Percentiles rank a stretch among this genome's conserved stretches.
Evolutionary conservation across 2,888 invertebrate species (phyloP).

Genomic region (Microctonus aethiopoides): DNA sequence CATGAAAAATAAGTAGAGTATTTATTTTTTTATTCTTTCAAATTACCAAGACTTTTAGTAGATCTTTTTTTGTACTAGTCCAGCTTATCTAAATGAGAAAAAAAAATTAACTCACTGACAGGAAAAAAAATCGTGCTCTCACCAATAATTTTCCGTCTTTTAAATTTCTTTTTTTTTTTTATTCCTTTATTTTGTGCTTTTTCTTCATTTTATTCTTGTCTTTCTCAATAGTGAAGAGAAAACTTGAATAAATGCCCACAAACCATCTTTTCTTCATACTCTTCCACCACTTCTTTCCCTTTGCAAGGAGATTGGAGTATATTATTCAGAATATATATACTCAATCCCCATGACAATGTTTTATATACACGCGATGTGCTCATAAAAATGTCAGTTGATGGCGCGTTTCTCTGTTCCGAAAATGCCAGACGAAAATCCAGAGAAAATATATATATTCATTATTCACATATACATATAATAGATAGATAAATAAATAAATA

Average conservation of each 20-base stretch:
- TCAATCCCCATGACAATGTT: constrained; percentile 9
- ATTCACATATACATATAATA: neutral
- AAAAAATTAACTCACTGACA: neutral
- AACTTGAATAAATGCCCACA: neutral
- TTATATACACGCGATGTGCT: constrained; percentile 38
- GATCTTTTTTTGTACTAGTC: neutral
- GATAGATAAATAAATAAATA: neutral
- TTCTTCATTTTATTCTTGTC: neutral
- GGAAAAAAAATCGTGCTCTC: neutral
- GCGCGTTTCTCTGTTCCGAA: constrained; percentile 23
- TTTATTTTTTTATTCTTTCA: neutral
- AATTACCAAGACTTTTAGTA: neutral
- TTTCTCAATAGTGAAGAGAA: neutral
- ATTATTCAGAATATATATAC: constrained; percentile 4
- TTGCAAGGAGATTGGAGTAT: neutral
- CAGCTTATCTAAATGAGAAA: neutral
- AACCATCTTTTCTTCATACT: neutral
- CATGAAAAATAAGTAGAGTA: no score
- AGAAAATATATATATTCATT: neutral
- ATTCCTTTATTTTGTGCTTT: neutral
- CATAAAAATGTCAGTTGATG: constrained; percentile 40
- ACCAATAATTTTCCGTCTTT: neutral
- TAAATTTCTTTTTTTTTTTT: neutral
- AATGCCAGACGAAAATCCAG: constrained; percentile 20
- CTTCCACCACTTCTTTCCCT: neutral